These are phyloP conservation scores for Mugil cephalus DNA, from an alignment of 2,113 vertebrate genomes.

Conservation along the genomic window DNA sequence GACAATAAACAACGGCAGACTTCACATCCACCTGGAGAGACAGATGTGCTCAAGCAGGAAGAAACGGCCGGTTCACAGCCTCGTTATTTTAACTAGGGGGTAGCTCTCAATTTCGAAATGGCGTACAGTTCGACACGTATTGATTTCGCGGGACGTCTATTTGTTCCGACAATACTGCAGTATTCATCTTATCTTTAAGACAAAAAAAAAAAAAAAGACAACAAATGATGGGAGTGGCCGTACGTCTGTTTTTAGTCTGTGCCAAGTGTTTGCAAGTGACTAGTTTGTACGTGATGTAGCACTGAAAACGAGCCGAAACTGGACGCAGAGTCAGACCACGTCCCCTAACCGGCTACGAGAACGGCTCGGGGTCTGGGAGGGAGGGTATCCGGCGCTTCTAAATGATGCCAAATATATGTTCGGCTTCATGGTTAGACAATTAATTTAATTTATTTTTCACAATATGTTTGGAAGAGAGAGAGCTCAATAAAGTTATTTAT, in stretches of 20 bases:
- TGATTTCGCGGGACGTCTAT: constrained; percentile 21
- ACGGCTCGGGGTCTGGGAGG: too few species aligned
- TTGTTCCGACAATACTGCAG: constrained; percentile 31
- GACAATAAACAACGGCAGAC: constrained; percentile 41
- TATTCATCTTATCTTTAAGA: constrained; percentile 26
- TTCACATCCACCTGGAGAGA: constrained; percentile 62
- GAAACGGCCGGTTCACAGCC: constrained; percentile 21
- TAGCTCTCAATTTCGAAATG: constrained; percentile 30
- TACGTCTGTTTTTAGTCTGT: constrained; percentile 39
- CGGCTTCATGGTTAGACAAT: too few species aligned
- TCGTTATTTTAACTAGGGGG: constrained; percentile 27
- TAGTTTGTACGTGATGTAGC: constrained; percentile 62
- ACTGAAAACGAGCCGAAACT: constrained; percentile 58
- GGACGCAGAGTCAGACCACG: background rate
- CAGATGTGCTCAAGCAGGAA: constrained; percentile 50
- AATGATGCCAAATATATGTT: too few species aligned
- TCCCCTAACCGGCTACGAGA: too few species aligned
- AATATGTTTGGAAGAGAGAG: too few species aligned
- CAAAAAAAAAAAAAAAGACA: constrained; percentile 4
- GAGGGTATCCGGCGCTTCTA: too few species aligned
- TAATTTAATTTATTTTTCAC: too few species aligned
- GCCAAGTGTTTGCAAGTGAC: constrained; percentile 47
- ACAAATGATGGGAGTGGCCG: constrained; percentile 4
- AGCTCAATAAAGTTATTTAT: too few species aligned
- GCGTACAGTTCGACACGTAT: background rate